Percentiles rank a stretch among this genome's conserved stretches.
These are phyloP conservation scores for Diloba caeruleocephala DNA, from an alignment of 2,888 invertebrate species.

Conservation along the genomic window DNA sequence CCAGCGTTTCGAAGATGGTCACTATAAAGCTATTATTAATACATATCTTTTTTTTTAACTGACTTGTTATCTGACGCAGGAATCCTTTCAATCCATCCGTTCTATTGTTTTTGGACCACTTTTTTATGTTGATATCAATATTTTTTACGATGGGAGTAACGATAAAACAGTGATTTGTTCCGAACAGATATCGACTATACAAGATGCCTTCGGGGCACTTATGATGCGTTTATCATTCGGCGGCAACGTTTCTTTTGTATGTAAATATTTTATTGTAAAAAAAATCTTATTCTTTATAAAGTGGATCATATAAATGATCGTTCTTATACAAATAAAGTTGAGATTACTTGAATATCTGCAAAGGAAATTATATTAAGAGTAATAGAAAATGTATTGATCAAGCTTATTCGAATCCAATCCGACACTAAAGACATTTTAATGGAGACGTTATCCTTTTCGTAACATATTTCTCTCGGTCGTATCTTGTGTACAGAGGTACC, in stretches of 20 bases:
- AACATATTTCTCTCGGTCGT: slow-evolving; percentile 59
- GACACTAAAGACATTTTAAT: slow-evolving; percentile 77
- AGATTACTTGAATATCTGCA: slow-evolving; percentile 23
- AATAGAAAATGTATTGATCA: slow-evolving; percentile 73
- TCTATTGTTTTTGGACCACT: slow-evolving; percentile 87
- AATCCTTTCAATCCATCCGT: slow-evolving; percentile 87
- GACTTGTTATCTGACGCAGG: slow-evolving; percentile 80
- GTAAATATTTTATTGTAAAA: slow-evolving; percentile 83
- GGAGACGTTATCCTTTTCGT: slow-evolving; percentile 63
- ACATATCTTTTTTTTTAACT: slow-evolving; percentile 78
- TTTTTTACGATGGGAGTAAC: slow-evolving; percentile 85
- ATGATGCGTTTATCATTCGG: slow-evolving; percentile 84
- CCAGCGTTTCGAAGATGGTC: slow-evolving; percentile 68
- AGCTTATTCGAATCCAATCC: slow-evolving; percentile 66
- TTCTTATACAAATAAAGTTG: slow-evolving; percentile 46
- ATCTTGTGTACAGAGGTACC: slow-evolving; percentile 59
- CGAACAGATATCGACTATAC: slow-evolving; percentile 78
- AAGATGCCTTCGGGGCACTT: slow-evolving; percentile 78
- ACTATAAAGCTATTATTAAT: slow-evolving; percentile 85
- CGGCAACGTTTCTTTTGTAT: slow-evolving; percentile 84
- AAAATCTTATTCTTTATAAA: slow-evolving; percentile 59
- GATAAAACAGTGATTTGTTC: slow-evolving; percentile 88
- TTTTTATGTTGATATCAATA: slow-evolving; percentile 88
- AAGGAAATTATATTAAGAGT: slow-evolving; percentile 46
- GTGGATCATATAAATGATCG: slow-evolving; percentile 43